Percentiles rank a stretch among this genome's conserved stretches.
phyloP scores from a whole-genome alignment of 2,888 invertebrate genomes.

The Drosophila siamana region DNA sequence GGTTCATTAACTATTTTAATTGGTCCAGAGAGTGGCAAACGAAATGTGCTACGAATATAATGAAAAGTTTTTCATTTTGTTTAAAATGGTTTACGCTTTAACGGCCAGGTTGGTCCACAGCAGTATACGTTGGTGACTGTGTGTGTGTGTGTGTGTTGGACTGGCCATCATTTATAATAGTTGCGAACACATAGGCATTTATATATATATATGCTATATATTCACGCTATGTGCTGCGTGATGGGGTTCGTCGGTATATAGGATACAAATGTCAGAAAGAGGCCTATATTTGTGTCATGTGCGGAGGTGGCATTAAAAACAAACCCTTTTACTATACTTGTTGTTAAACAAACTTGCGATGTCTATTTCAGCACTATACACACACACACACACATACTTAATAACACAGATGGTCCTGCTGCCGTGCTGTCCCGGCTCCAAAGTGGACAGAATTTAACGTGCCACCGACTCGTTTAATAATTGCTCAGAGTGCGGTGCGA shows the following conservation, averaged over 20 bases:
- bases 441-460: conserved; percentile 79
- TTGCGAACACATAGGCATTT: conserved; percentile 14
- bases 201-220: conserved; percentile 4
- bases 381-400: conserved; percentile 13
- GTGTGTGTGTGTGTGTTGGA: conserved; percentile 5
- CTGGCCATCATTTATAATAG: conserved; percentile 59
- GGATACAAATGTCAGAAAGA: conserved; percentile 41
- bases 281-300: conserved; percentile 43
- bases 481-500: conserved; percentile 79
- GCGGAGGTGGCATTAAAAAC: conserved; percentile 62
- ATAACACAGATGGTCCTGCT: conserved; percentile 58
- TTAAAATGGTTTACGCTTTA: conserved; percentile 40
- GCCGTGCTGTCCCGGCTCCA: conserved; percentile 42
- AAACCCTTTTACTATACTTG: conserved; percentile 75
- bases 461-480: conserved; percentile 78
- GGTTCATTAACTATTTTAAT: conserved; percentile 32
- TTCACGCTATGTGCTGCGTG: conserved; percentile 9
- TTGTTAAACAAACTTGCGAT: conserved; percentile 79
- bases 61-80: conserved; percentile 35
- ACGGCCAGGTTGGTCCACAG: conserved; percentile 29
- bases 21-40: conserved; percentile 37
- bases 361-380: conserved; percentile 62
- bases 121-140: conserved; percentile 7
- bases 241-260: conserved; percentile 30
- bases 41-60: conserved; percentile 31